Evolutionary conservation across 1,140 invertebrate genomes (phyloP).

Genomic region (fruit fly (Drosophila melanogaster)): Release_6_plus_ISO1_MT NT_037436.4:22846001-22846500

Average conservation of each 20-base stretch:
- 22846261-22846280: slow-evolving; percentile 4
- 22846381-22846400: slow-evolving; percentile 2
- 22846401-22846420: slow-evolving; percentile 2
- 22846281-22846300: slow-evolving; percentile 11
- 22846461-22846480: not conserved
- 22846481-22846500: slow-evolving; percentile 42
- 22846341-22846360: slow-evolving; percentile 13
- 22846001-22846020: too few relatives aligned
- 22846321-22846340: slow-evolving; percentile 32
- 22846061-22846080: too few relatives aligned
- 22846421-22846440: slow-evolving; percentile 5
- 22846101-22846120: too few relatives aligned
- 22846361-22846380: not conserved
- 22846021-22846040: too few relatives aligned
- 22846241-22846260: not conserved
- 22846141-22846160: slow-evolving; percentile 1
- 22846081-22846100: too few relatives aligned
- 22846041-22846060: too few relatives aligned
- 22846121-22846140: too few relatives aligned
- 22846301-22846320: slow-evolving; percentile 43
- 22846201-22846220: not conserved
- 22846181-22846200: not conserved
- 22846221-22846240: not conserved
- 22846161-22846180: not conserved
- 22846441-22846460: not conserved